Conservation (phyloP, 2,113 vertebrate genomes). For the Noturus placidus region DNA sequence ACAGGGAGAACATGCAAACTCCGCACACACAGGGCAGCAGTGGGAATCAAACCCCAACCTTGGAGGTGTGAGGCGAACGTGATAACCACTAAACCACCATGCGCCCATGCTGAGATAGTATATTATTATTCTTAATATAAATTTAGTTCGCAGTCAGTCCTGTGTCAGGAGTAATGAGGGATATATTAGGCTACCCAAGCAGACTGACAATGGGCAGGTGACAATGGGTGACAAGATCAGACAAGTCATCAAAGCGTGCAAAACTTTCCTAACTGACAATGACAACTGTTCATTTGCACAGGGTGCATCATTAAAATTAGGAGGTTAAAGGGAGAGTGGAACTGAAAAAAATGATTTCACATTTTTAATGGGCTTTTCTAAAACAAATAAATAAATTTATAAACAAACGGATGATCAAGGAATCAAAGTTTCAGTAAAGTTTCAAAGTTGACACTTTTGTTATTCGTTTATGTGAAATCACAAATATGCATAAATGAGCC, state of each 20-base stretch:
- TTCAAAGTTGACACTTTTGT: background rate
- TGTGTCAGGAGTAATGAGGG: background rate
- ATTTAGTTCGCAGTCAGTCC: background rate
- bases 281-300: slow-evolving; percentile 26
- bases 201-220: background rate
- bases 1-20: too few species aligned
- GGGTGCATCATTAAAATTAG: slow-evolving; percentile 27
- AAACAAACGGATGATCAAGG: background rate
- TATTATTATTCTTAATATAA: background rate
- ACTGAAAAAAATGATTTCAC: background rate
- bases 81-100: too few species aligned
- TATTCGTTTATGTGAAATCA: slow-evolving; percentile 14
- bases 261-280: slow-evolving; percentile 20
- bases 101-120: too few species aligned
- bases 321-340: slow-evolving; percentile 22
- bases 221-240: background rate
- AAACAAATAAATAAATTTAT: too few species aligned
- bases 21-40: too few species aligned
- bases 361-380: slow-evolving; percentile 12
- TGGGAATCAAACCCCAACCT: too few species aligned
- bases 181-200: slow-evolving; percentile 6
- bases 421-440: background rate
- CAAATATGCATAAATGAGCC: background rate
- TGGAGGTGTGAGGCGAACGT: too few species aligned
- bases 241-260: background rate